Evolutionary conservation across 2,888 invertebrate genomes (phyloP).

Genomic region (Scaptomyza polygonia): DNA sequence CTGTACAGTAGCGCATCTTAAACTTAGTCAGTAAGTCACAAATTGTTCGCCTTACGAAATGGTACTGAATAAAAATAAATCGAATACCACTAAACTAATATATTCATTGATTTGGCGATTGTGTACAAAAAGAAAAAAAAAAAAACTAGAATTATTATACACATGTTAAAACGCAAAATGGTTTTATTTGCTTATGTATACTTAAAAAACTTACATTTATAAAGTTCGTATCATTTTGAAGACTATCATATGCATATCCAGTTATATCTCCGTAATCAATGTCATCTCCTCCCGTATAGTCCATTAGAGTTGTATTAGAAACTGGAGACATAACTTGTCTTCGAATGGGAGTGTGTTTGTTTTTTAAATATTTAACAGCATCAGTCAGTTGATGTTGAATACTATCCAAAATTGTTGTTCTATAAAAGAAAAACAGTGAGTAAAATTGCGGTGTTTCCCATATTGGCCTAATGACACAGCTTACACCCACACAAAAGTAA

Average conservation of each 20-base stretch:
- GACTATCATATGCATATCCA: conserved; percentile 82
- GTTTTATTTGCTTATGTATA: background rate
- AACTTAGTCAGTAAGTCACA: too few relatives aligned
- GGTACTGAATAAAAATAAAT: too few relatives aligned
- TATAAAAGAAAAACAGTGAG: conserved; percentile 75
- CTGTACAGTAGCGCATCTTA: too few relatives aligned
- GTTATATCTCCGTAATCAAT: conserved; percentile 87
- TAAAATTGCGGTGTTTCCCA: background rate
- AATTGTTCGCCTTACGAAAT: too few relatives aligned
- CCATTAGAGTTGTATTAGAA: background rate
- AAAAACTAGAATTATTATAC: background rate
- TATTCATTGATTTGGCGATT: too few relatives aligned
- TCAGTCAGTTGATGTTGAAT: conserved; percentile 87
- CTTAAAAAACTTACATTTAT: conserved; percentile 20
- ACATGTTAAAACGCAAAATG: background rate
- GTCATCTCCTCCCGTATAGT: conserved; percentile 83
- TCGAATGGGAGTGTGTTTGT: background rate
- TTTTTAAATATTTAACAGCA: conserved; percentile 4
- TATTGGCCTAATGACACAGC: too few relatives aligned
- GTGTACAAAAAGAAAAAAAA: too few relatives aligned
- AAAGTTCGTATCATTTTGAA: conserved; percentile 20
- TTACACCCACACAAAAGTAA: too few relatives aligned
- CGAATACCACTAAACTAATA: too few relatives aligned
- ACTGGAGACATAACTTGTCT: conserved; percentile 9
- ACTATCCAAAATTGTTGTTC: conserved; percentile 89